Percentiles rank a stretch among this genome's conserved stretches.
Evolutionary conservation across 2,888 invertebrate species (phyloP).

Genomic region (Acanthosoma haemorrhoidale): DNA sequence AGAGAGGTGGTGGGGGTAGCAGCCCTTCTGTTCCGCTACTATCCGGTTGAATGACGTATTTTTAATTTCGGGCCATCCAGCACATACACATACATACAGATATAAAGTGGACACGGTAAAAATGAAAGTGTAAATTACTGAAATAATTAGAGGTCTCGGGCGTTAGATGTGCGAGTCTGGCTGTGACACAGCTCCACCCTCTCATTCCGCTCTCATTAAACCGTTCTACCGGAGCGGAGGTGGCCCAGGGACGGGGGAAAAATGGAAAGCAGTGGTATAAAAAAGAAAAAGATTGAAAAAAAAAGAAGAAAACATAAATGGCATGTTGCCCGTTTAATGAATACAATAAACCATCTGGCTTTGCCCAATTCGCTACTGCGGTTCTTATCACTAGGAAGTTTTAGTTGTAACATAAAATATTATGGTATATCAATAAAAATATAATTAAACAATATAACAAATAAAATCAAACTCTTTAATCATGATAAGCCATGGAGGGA

Average conservation of each 20-base stretch:
- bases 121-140: slow-evolving; percentile 26
- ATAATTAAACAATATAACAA: too few relatives aligned
- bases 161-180: slow-evolving; percentile 15
- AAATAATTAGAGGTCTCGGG: slow-evolving; percentile 10
- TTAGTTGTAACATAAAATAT: too few relatives aligned
- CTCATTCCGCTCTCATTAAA: not conserved
- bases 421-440: too few relatives aligned
- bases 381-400: too few relatives aligned
- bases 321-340: not conserved
- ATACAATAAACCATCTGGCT: too few relatives aligned
- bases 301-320: not conserved
- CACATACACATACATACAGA: not conserved
- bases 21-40: too few relatives aligned
- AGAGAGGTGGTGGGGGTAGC: too few relatives aligned
- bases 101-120: slow-evolving; percentile 10
- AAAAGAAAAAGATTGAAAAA: not conserved
- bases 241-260: not conserved
- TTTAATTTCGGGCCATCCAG: not conserved
- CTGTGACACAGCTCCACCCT: not conserved
- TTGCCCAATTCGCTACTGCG: too few relatives aligned
- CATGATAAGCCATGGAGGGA: too few relatives aligned
- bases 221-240: too few relatives aligned
- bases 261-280: not conserved
- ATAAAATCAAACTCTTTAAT: too few relatives aligned
- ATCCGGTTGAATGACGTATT: slow-evolving; percentile 17